These are phyloP conservation scores for Holotrichia oblita DNA, from an alignment of 1,140 invertebrate species.

Conservation along the genomic window DNA sequence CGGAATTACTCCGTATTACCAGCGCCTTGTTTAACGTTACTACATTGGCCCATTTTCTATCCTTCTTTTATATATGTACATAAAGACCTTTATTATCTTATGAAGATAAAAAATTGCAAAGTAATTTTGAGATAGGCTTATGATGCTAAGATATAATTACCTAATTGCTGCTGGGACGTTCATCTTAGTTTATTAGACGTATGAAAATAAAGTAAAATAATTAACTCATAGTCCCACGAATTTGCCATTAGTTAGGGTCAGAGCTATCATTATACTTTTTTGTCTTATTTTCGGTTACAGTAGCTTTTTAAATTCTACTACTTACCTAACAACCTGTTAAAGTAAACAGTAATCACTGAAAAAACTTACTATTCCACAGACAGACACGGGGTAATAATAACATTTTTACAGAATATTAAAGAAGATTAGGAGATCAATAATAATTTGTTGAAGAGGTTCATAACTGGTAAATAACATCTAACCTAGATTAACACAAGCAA, in stretches of 20 bases:
- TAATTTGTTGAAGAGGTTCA: no score
- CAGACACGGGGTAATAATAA: no score
- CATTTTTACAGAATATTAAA: no score
- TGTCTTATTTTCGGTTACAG: no score
- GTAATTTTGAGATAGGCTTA: slow-evolving; percentile 10
- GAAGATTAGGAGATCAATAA: no score
- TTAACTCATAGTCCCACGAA: neutral
- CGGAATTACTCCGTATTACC: slow-evolving; percentile 5
- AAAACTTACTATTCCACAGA: no score
- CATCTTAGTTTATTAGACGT: neutral
- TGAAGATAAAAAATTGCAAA: slow-evolving; percentile 24
- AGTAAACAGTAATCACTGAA: no score
- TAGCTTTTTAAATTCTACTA: no score
- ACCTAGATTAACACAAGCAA: no score
- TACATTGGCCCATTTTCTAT: slow-evolving; percentile 1
- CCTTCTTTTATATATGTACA: slow-evolving; percentile 6
- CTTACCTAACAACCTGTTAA: no score
- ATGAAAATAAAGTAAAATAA: neutral
- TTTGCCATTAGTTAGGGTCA: neutral
- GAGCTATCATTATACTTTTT: no score
- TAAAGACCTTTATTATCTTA: slow-evolving; percentile 28
- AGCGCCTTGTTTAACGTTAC: neutral
- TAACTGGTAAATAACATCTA: no score
- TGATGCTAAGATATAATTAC: slow-evolving; percentile 10
- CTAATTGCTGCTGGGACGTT: neutral